Conservation (phyloP, 2,888 invertebrate species). For the Catocala fraxini region DNA sequence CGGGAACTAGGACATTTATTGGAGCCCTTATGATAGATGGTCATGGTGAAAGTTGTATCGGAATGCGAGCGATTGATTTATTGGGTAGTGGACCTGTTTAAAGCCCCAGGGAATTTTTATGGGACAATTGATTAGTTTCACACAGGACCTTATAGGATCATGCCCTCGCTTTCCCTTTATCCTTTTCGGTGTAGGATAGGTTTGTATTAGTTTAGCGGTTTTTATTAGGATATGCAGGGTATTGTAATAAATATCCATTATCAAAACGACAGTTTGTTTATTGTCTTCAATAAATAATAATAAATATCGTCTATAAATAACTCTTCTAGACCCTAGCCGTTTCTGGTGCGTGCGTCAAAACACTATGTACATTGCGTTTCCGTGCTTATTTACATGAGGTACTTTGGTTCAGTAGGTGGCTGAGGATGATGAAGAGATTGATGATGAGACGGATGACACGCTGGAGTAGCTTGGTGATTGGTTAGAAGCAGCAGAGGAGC, state of each 20-base stretch:
- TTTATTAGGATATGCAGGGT: not conserved
- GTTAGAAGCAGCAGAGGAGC: slow-evolving; percentile 86
- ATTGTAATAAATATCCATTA: slow-evolving; percentile 40
- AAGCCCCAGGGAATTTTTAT: slow-evolving; percentile 53
- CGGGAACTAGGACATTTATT: slow-evolving; percentile 21
- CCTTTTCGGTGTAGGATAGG: too few relatives aligned
- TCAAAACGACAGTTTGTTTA: slow-evolving; percentile 76
- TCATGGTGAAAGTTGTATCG: slow-evolving; percentile 43
- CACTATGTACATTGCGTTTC: slow-evolving; percentile 67
- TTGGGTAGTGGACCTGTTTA: slow-evolving; percentile 14
- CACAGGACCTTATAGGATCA: not conserved
- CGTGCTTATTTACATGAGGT: slow-evolving; percentile 69
- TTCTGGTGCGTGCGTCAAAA: slow-evolving; percentile 68
- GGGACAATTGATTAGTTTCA: slow-evolving; percentile 8
- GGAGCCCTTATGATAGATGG: slow-evolving; percentile 33
- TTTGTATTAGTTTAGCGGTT: not conserved
- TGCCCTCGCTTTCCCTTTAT: not conserved
- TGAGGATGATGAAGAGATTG: slow-evolving; percentile 68
- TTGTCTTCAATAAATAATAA: slow-evolving; percentile 82
- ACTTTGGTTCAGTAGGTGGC: slow-evolving; percentile 67
- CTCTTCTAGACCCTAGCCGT: slow-evolving; percentile 77
- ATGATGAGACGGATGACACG: slow-evolving; percentile 81
- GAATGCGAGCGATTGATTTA: slow-evolving; percentile 27
- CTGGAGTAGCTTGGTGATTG: slow-evolving; percentile 83
- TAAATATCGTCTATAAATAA: slow-evolving; percentile 84